Percentiles rank a stretch among this genome's conserved stretches.
These are phyloP conservation scores for Teleiodes luculella DNA, from an alignment of 2,888 invertebrate genomes.

Conservation along the genomic window DNA sequence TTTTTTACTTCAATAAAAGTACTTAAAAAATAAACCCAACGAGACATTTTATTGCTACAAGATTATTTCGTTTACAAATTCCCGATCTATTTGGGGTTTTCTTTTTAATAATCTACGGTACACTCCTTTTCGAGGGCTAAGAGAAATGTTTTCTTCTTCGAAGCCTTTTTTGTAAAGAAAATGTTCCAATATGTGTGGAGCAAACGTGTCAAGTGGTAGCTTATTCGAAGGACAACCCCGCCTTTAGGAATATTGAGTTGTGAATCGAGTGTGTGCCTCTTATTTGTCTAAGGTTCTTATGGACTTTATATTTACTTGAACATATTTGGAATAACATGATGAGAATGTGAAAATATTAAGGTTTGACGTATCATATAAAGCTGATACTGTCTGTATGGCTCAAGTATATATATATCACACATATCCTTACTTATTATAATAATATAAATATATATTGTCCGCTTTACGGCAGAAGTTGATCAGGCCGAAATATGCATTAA, in stretches of 20 bases:
- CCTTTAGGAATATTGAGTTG: constrained; percentile 34
- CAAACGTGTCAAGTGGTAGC: constrained; percentile 23
- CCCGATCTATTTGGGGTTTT: constrained; percentile 1
- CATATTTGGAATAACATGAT: too few species aligned
- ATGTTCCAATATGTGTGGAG: constrained; percentile 23
- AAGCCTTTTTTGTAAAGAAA: constrained; percentile 15
- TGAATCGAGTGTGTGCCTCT: background rate
- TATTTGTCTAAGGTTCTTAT: background rate
- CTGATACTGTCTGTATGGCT: too few species aligned
- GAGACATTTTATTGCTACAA: background rate
- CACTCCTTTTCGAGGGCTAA: constrained; percentile 9
- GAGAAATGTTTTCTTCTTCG: constrained; percentile 11
- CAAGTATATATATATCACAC: too few species aligned
- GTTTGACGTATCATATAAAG: too few species aligned
- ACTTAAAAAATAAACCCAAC: background rate
- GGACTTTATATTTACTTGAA: too few species aligned
- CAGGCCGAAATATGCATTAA: too few species aligned
- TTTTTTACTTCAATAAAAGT: too few species aligned
- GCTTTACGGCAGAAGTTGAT: too few species aligned
- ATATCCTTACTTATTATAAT: too few species aligned
- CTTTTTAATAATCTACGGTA: constrained; percentile 13
- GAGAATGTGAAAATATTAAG: too few species aligned
- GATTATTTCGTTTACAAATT: constrained; percentile 3
- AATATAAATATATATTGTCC: too few species aligned
- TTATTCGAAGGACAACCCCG: constrained; percentile 32